Evolutionary conservation across 2,797 vertebrate species (phyloP), one percentile per base, ranked within the genome.

Genomic region (Phrynocephalus guinanensis): DNA sequence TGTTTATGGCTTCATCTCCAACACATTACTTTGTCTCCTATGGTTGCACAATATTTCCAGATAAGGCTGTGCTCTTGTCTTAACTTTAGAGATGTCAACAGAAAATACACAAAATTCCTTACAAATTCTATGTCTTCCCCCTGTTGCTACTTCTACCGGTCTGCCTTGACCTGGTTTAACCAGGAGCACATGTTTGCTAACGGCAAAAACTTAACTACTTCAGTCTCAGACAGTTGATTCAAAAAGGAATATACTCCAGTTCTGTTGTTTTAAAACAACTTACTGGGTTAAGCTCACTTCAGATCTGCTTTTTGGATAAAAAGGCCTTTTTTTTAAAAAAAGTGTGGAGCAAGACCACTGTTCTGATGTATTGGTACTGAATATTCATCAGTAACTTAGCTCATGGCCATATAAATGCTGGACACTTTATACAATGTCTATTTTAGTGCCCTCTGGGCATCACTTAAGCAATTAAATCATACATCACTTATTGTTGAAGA

Each of bases 351-450:
- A 26, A 84, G 66, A 71, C 81, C 86, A 89, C 30, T 80, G 84
- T 66, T 72, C n/a, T 72, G 71, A 72, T 90, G 81, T 90, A 89
- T 77, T 89, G 82, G 82, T 80, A 79, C 44, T 4, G 85, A 73
- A 70, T 50, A 70, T 81, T 5, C 2, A 79, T 80, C 87, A 70
- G 87, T 4, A 44, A 87, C 91, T 92, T 93, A 60, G 60, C 60
- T 63, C 5, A 63, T 63, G 84, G 86, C 93, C 90, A 88, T 92
- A 86, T 84, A 79, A 66, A 67, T 73, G 85, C 92, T 70, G 56
- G 91, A 84, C 68, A 79, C 15, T 85, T 86, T 52, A 48, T 0
- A 0, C 16, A 75, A 24, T 30, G 80, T 86, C 6, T 33, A 9
- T 73, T 70, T 82, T 44, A 83, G 79, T 75, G 89, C 72, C 82